Conservation (phyloP, 2,888 invertebrate species). For the Tenthredo scrophulariae region DNA sequence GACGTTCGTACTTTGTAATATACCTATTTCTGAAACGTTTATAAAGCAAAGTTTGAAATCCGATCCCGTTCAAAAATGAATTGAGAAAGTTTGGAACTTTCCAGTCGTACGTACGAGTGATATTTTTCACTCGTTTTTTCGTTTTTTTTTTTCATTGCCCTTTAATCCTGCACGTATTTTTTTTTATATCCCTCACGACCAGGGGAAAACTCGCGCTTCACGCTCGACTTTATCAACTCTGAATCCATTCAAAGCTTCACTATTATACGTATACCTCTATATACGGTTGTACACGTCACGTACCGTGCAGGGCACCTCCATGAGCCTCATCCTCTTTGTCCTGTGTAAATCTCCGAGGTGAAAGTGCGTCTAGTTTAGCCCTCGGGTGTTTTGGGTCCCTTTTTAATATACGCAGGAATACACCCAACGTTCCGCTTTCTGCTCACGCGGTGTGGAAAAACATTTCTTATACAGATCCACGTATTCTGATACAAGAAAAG, state of each 20-base stretch:
- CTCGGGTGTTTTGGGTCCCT: slow-evolving; percentile 44
- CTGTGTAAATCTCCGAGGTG: slow-evolving; percentile 39
- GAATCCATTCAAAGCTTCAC: slow-evolving; percentile 33
- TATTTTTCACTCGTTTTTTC: slow-evolving; percentile 11
- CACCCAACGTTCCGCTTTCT: slow-evolving; percentile 42
- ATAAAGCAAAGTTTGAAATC: slow-evolving; percentile 37
- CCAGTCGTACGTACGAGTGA: slow-evolving; percentile 20
- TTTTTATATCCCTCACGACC: not conserved
- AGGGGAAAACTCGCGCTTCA: slow-evolving; percentile 12
- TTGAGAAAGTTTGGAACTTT: slow-evolving; percentile 42
- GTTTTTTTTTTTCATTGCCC: not conserved
- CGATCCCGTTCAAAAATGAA: slow-evolving; percentile 34
- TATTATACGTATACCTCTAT: slow-evolving; percentile 18
- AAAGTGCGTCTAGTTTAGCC: slow-evolving; percentile 35
- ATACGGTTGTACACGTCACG: slow-evolving; percentile 18
- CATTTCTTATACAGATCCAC: not conserved
- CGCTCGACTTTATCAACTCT: slow-evolving; percentile 27
- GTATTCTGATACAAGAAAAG: not conserved
- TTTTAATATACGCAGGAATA: slow-evolving; percentile 29
- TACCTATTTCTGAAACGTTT: not conserved
- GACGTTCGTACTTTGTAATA: slow-evolving; percentile 40
- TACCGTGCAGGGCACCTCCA: not conserved
- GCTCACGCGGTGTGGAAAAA: slow-evolving; percentile 25
- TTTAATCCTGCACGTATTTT: not conserved
- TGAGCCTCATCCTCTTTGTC: slow-evolving; percentile 32